Percentiles rank a stretch among this genome's conserved stretches.
Evolutionary conservation across 2,797 vertebrate genomes (phyloP).

Genomic region (Artibeus jamaicensis): DNA sequence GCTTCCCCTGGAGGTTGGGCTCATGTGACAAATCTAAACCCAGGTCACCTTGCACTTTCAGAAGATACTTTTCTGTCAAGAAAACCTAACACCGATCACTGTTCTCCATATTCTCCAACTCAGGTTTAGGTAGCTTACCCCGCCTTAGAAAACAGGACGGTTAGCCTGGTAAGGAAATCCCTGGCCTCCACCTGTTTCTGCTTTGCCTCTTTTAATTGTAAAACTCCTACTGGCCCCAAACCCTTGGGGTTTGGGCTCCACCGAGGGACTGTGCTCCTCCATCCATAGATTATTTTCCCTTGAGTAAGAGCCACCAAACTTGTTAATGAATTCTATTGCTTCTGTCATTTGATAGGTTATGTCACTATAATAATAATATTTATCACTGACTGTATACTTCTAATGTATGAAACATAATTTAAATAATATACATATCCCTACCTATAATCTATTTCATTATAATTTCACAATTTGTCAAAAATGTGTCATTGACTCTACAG

Average conservation of each 20-base stretch:
- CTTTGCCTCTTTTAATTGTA: background rate
- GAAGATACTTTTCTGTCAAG: background rate
- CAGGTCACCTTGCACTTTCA: background rate
- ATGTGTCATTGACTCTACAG: background rate
- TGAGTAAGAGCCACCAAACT: background rate
- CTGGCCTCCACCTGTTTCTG: background rate
- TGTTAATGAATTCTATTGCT: background rate
- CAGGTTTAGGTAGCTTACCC: background rate
- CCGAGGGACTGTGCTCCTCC: background rate
- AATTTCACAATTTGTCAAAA: background rate
- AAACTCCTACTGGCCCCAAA: background rate
- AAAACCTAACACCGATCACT: background rate
- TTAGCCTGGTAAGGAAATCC: background rate
- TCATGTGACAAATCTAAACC: background rate
- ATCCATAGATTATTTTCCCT: background rate
- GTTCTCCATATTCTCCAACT: background rate
- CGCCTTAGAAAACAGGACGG: background rate
- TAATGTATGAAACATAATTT: background rate
- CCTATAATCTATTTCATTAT: background rate
- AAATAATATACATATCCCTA: background rate
- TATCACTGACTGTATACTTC: background rate
- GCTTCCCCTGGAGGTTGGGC: fast-evolving
- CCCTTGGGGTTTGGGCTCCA: background rate
- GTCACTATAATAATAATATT: background rate
- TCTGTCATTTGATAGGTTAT: background rate